phyloP scores from a whole-genome alignment of 2,888 invertebrate species.

The Cosmopolites sordidus region DNA sequence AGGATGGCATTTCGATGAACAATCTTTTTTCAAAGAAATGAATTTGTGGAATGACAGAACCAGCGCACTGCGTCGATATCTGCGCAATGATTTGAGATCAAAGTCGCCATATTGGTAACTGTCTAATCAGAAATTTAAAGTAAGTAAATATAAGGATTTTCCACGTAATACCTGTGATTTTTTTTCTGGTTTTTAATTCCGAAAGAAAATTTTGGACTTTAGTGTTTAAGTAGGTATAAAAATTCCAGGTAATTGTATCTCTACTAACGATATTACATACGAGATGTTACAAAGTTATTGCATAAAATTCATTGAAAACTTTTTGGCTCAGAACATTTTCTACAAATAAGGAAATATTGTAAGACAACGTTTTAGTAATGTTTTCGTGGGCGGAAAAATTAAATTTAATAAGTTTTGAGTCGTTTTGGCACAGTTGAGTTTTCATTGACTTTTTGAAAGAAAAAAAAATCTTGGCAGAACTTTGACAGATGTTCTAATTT shows the following conservation, averaged over 20 bases:
- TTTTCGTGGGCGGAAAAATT: slow-evolving; percentile 11
- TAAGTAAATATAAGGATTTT: slow-evolving; percentile 47
- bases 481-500: slow-evolving; percentile 48
- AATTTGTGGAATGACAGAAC: not conserved
- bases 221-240: slow-evolving; percentile 37
- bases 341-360: slow-evolving; percentile 30
- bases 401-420: not conserved
- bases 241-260: slow-evolving; percentile 8
- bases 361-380: slow-evolving; percentile 18
- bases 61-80: slow-evolving; percentile 30
- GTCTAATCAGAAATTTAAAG: slow-evolving; percentile 49
- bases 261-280: too few relatives aligned
- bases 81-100: slow-evolving; percentile 42
- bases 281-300: slow-evolving; percentile 35
- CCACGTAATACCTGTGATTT: slow-evolving; percentile 32
- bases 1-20: too few relatives aligned
- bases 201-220: slow-evolving; percentile 31
- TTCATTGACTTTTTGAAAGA: not conserved
- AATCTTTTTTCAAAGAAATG: not conserved
- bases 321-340: slow-evolving; percentile 34
- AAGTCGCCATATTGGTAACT: slow-evolving; percentile 51
- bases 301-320: slow-evolving; percentile 42
- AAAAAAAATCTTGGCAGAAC: slow-evolving; percentile 31
- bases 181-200: slow-evolving; percentile 27
- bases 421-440: not conserved